Evolutionary conservation across 2,113 vertebrate species (phyloP), one percentile per base, ranked within the genome.

Genomic region (Heloderma charlesbogerti): DNA sequence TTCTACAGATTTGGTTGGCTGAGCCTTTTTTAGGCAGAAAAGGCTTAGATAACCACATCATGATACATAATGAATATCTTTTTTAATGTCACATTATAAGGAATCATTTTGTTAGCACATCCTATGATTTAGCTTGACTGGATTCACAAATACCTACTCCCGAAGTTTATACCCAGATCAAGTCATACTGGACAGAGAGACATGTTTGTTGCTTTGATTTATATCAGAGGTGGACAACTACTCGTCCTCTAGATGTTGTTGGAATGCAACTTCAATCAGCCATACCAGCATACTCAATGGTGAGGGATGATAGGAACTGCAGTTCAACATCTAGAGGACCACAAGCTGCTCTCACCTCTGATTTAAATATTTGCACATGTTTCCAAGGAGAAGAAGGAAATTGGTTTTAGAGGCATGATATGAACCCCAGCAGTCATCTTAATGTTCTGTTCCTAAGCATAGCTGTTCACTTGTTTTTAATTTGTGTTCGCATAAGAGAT

Each of bases 91-190:
- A 25, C 80, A 18, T n/a, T 80, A 8, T 31, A 16, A 12, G 6
- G 78, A 34, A 15, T 45, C 78, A 51, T 80, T 80, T 80, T 27
- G 48, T 57, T 43, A 66, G n/a, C 81, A 60, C 34, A 37, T 9
- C 16, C 16, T 74, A 82, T 57, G 15, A 82, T 82, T 60, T 82
- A 57, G 31, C 51, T 37, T 10, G 34, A 82, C 18, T 37, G 54
- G 54, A 51, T 82, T 63, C 20, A 63, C 20, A 63, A 6, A 34
- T 27, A 77, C 48, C 0, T 0, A 13, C 10, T 92, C 87, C 22
- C 75, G 57, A 77, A 94, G 40, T 66, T 88, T 54, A 89, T 13
- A 93, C 31, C 2, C 22, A 48, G 80, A 94, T 15, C 57, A 15
- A 78, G 0, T 84, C 78, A 66, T 87, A 1, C 45, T 31, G 87